Conservation (phyloP, 2,113 vertebrate genomes). For the Psittacula cyanocephala region DNA sequence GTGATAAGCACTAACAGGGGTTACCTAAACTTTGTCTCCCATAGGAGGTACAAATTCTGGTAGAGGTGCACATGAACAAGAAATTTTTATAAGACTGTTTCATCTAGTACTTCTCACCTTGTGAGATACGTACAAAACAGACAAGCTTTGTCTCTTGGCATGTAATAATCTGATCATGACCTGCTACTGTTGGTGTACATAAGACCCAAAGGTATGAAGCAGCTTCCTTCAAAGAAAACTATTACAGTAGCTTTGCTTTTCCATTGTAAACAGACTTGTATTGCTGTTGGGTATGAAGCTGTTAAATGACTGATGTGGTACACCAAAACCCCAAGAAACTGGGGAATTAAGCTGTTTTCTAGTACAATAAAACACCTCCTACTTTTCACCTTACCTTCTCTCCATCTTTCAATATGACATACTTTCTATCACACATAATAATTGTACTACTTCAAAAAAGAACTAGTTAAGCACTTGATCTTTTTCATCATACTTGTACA, state of each 20-base stretch:
- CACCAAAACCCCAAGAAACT: neutral
- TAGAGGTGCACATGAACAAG: neutral
- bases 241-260: neutral
- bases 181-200: neutral
- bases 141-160: neutral
- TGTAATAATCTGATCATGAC: neutral
- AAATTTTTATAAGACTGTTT: neutral
- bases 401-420: neutral
- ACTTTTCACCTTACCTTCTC: neutral
- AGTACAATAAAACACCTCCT: neutral
- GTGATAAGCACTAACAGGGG: neutral
- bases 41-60: neutral
- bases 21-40: neutral
- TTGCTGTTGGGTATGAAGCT: neutral
- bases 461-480: neutral
- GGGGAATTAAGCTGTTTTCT: neutral
- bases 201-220: neutral
- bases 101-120: neutral
- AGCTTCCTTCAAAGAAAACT: neutral
- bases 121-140: neutral
- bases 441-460: neutral
- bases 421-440: neutral
- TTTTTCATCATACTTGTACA: neutral
- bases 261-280: neutral
- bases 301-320: neutral